phyloP scores from a whole-genome alignment of 2,888 invertebrate genomes.

The Conchocele bisecta region DNA sequence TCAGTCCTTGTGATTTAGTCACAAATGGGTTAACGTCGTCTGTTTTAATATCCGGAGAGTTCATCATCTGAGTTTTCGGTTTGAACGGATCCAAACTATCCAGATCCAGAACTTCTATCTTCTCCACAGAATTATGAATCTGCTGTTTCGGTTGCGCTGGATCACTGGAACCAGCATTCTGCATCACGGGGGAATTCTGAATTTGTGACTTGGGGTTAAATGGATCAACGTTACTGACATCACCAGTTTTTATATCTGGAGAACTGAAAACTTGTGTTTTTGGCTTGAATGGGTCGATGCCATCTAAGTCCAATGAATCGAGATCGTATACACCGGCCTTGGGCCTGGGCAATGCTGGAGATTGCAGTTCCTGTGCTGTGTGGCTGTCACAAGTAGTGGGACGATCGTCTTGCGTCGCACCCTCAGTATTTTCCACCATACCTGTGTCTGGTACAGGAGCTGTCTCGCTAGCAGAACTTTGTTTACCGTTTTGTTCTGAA shows the following conservation, averaged over 20 bases:
- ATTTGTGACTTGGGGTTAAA: slow-evolving; percentile 13
- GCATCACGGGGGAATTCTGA: slow-evolving; percentile 19
- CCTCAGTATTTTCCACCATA: too few relatives aligned
- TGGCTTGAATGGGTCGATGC: slow-evolving; percentile 30
- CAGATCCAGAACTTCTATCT: too few relatives aligned
- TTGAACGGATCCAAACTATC: slow-evolving; percentile 55
- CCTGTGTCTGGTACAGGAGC: not conserved
- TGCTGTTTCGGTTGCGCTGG: not conserved
- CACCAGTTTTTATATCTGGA: slow-evolving; percentile 4
- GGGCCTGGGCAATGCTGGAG: not conserved
- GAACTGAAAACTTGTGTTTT: slow-evolving; percentile 18
- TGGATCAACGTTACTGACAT: not conserved
- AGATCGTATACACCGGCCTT: not conserved
- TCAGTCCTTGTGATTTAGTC: not conserved
- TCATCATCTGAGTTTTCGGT: slow-evolving; percentile 30
- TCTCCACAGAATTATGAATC: slow-evolving; percentile 12
- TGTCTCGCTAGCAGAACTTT: too few relatives aligned
- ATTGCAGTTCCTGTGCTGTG: slow-evolving; percentile 18
- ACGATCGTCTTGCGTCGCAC: too few relatives aligned
- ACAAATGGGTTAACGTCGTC: slow-evolving; percentile 6
- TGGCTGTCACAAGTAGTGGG: too few relatives aligned
- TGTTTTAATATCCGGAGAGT: slow-evolving; percentile 21
- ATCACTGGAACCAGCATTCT: too few relatives aligned
- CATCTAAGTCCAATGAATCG: slow-evolving; percentile 6
- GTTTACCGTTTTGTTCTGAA: too few relatives aligned